phyloP scores from a whole-genome alignment of 2,797 vertebrate species.

The Crossoptilon crossoptilon region DNA sequence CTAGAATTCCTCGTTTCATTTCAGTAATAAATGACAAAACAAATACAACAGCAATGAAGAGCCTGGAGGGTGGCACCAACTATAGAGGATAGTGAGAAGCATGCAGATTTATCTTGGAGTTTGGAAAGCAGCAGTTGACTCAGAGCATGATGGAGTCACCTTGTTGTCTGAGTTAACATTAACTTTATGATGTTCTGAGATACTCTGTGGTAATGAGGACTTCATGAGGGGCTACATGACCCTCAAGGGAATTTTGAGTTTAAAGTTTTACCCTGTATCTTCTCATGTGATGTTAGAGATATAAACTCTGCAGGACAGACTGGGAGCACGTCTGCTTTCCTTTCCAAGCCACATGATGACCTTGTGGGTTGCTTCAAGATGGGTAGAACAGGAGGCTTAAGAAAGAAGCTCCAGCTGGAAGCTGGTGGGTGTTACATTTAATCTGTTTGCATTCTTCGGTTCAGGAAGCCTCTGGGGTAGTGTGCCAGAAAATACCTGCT shows the following conservation, averaged over 20 bases:
- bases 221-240: background rate
- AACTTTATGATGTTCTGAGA: conserved; percentile 15
- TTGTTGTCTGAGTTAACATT: background rate
- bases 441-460: background rate
- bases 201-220: conserved; percentile 5
- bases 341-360: background rate
- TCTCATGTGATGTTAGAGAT: background rate
- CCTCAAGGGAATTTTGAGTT: background rate
- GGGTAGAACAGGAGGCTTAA: background rate
- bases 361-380: background rate
- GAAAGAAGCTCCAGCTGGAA: conserved; percentile 5
- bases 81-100: background rate
- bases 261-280: background rate
- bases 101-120: background rate
- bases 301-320: background rate
- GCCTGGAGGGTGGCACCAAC: background rate
- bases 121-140: background rate
- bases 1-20: background rate
- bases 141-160: background rate
- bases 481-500: background rate
- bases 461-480: background rate
- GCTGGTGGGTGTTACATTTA: background rate
- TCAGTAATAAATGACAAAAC: background rate
- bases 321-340: background rate
- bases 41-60: background rate